Base-by-base conservation (phyloP, 2,797 vertebrate genomes). In the Syncerus caffer region DNA sequence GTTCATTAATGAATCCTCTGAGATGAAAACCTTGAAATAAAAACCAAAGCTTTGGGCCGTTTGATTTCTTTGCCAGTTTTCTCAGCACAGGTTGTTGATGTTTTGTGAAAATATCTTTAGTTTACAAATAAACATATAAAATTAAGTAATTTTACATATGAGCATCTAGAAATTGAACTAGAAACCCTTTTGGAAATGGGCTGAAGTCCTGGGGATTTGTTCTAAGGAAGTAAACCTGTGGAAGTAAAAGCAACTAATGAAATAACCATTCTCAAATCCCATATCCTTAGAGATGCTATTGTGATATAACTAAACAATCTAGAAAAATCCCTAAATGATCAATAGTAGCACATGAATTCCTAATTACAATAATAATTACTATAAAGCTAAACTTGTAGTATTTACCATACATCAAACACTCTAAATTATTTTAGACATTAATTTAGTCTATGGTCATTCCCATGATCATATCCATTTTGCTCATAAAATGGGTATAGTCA, bases 41-140 rank as follows among this genome's bases (percentile, higher is more conserved):
- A 95, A 93, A 27, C 34, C 29, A 57, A 47, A 93, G 29, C 45
- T 94, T 85, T 45, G 10, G 21, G 42, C 14, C 34, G 45, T 89
- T 86, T 10, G 34, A 8, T 88, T 96, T 80, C 57, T 86, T 76
- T 95, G 53, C 53, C 25, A 38, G 14, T 82, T 91, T 53, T 89
- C 51, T 83, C 42, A 93, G 34, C 19, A 57, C 42, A 95, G 6
- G 19, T 95, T 90, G 50, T 85, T 89, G 38, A 83, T 10, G 60
- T 93, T 93, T 92, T 95, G 85, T 92, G 87, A 83, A 93, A 92
- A 60, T 51, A 83, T 71, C 51, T 92, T 95, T 51, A 55, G 34
- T 31, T 74, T 95, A 74, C 1, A 89, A 88, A 23, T 89, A 90
- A 89, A 85, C 47, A 51, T 94, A 83, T 51, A 93, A 91, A 96